Evolutionary conservation across 2,797 vertebrate species (phyloP).

Genomic region (Melanogrammus aeglefinus): DNA sequence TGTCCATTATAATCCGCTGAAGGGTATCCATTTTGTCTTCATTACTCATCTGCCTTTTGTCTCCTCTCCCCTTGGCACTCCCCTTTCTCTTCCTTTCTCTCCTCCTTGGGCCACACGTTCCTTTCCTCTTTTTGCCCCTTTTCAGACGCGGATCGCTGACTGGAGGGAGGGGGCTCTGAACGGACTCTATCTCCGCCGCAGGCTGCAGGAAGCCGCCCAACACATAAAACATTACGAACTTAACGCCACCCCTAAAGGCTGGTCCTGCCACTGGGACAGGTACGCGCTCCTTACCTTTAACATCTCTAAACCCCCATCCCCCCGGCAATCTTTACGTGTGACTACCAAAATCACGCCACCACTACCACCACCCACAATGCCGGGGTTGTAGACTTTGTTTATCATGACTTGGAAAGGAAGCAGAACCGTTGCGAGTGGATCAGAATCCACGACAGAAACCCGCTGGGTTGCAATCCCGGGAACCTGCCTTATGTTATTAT

Average conservation of each 20-base stretch:
- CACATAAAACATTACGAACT: constrained; percentile 99
- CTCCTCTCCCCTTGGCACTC: neutral
- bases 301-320: constrained; percentile 76
- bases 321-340: constrained; percentile 58
- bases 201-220: constrained; percentile 97
- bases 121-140: neutral
- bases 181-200: constrained; percentile 96
- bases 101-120: neutral
- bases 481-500: constrained; percentile 25
- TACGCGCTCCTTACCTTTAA: constrained; percentile 93
- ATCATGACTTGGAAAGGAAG: constrained; percentile 68
- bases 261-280: constrained; percentile 99
- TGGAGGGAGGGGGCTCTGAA: constrained; percentile 98
- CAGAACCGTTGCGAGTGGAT: constrained; percentile 65
- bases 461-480: constrained; percentile 60
- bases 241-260: constrained; percentile 99
- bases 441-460: constrained; percentile 63
- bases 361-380: constrained; percentile 54
- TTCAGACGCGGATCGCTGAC: constrained; percentile 93
- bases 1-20: constrained; percentile 55
- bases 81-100: constrained; percentile 14
- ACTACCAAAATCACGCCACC: constrained; percentile 37
- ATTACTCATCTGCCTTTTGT: constrained; percentile 26
- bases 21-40: constrained; percentile 28
- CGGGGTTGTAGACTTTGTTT: constrained; percentile 64